Conservation (phyloP, 2,888 invertebrate species). For the Oxystoma pomonae region DNA sequence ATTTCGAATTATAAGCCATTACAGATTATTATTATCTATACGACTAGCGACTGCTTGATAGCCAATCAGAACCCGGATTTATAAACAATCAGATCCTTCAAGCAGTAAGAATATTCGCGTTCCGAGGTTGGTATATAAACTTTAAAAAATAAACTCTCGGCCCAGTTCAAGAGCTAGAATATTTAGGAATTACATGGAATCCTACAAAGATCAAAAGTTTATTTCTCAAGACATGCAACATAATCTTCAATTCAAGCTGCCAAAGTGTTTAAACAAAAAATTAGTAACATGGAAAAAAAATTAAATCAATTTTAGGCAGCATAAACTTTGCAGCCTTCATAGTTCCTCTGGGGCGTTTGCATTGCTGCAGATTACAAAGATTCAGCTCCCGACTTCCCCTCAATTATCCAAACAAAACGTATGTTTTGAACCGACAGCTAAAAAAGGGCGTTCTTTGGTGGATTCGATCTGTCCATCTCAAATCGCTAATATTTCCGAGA, state of each 20-base stretch:
- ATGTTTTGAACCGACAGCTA: conserved; percentile 5
- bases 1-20: neutral
- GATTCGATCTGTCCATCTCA: neutral
- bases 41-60: neutral
- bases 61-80: neutral
- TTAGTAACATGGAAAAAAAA: conserved; percentile 14
- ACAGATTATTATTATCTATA: neutral
- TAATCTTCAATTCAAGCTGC: conserved; percentile 6
- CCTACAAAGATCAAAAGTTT: neutral
- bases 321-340: conserved; percentile 20
- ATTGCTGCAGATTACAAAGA: conserved; percentile 14
- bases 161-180: neutral
- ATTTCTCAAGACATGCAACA: neutral
- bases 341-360: conserved; percentile 19
- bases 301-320: conserved; percentile 15
- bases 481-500: neutral
- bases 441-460: conserved; percentile 4
- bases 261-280: conserved; percentile 1
- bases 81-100: neutral
- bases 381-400: conserved; percentile 2
- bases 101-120: conserved; percentile 2
- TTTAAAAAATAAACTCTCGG: neutral
- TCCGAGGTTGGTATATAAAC: neutral
- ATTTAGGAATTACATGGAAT: neutral
- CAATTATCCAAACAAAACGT: conserved; percentile 1